Percentiles rank a stretch among this genome's conserved stretches.
These are phyloP conservation scores for Caenorhabditis plicata DNA, from an alignment of 2,888 invertebrate genomes.

Conservation along the genomic window DNA sequence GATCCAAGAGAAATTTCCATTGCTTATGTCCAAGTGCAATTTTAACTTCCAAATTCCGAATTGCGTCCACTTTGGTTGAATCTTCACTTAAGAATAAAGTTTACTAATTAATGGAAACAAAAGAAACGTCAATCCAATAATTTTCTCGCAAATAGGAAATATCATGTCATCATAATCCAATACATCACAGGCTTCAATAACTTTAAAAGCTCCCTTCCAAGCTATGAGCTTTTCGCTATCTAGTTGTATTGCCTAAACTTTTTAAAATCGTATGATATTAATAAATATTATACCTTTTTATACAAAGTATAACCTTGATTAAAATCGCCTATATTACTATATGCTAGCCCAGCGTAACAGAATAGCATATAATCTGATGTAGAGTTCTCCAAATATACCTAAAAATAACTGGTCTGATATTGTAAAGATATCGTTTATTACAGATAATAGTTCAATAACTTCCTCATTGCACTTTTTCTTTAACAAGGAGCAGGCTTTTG, in stretches of 20 bases:
- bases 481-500: conserved; percentile 23
- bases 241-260: conserved; percentile 23
- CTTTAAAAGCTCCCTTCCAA: conserved; percentile 40
- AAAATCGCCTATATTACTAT: conserved; percentile 21
- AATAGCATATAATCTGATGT: conserved; percentile 27
- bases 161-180: conserved; percentile 15
- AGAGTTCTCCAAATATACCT: conserved; percentile 24
- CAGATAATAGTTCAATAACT: conserved; percentile 32
- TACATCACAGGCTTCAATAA: conserved; percentile 21
- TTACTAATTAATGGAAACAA: too few species aligned
- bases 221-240: conserved; percentile 23
- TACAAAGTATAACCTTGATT: conserved; percentile 24
- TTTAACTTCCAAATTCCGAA: background rate
- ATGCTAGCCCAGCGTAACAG: conserved; percentile 33
- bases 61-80: too few species aligned
- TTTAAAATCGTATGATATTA: background rate
- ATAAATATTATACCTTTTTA: conserved; percentile 9
- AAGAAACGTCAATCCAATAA: conserved; percentile 5
- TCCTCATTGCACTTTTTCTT: conserved; percentile 23
- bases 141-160: conserved; percentile 26
- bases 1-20: conserved; percentile 12
- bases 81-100: conserved; percentile 7
- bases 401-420: too few species aligned
- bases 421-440: too few species aligned
- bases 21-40: background rate